Base-by-base conservation (phyloP, 2,113 vertebrate genomes). In the Chaetops frenatus region DNA sequence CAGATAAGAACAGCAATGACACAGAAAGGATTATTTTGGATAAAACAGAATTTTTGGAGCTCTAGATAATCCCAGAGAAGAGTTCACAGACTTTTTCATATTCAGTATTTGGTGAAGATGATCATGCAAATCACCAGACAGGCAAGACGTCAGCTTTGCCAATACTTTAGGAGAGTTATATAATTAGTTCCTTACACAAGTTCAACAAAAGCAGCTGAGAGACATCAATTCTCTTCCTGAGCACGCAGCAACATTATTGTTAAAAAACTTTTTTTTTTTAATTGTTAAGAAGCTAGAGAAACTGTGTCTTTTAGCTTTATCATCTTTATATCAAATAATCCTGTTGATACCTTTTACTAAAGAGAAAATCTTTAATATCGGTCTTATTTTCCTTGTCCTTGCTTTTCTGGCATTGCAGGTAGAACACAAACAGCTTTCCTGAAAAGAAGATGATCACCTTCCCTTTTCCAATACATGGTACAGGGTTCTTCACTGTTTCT, bases 161-260 rank as follows among this genome's bases (percentile, higher is more conserved):
- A 47, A 14, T 45, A 62, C 14, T 64, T 58, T 44, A 85, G 53
- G 4, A 54, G 15, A 90, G 27, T 65, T 65, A 53, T 0, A 7
- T 14, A 65, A 48, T 56, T 56, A 80, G 17, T 9, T 76, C 44
- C 44, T 86, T 12, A 51, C 8, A 72, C 3, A 38, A 38, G 20
- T 47, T 83, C 53, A 86, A 50, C 13, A 69, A 9, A 73, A 72
- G 22, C 2, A 4, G 24, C 27, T 17, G 11, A 78, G 36, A 64
- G 11, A 76, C 57, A 88, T 7, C 51, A 91, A 48, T 42, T 65
- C 31, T 70, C 54, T 60, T 54, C 16, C 44, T 25, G 11, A 76
- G 12, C n/a, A 57, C 0, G 0, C 2, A 2, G 31, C 16, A 61
- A 48, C 19, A 19, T 31, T 67, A 25, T 10, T 66, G 35, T 7